Evolutionary conservation across 2,888 invertebrate species (phyloP).

Genomic region (Dynastes hyllus): DNA sequence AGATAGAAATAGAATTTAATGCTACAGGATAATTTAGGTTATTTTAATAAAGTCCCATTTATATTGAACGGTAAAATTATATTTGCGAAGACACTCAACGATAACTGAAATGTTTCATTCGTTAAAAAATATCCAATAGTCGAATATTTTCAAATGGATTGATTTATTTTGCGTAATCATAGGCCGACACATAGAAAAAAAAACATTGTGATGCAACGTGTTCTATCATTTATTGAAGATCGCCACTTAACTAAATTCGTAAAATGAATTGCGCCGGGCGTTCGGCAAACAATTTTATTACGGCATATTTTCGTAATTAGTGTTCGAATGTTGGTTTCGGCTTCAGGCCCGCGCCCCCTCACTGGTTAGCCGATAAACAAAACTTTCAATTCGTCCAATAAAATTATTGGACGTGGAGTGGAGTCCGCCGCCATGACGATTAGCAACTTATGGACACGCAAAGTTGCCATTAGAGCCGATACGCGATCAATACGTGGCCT

Average conservation of each 20-base stretch:
- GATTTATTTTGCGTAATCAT: not conserved
- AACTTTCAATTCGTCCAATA: conserved; percentile 34
- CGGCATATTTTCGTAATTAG: conserved; percentile 18
- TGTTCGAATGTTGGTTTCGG: conserved; percentile 7
- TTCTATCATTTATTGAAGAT: conserved; percentile 19
- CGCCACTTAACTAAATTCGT: not conserved
- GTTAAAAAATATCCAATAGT: no score
- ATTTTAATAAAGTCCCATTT: no score
- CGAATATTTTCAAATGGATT: not conserved
- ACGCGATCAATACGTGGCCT: conserved; percentile 20
- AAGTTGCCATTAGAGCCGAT: conserved; percentile 22
- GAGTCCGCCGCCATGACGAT: conserved; percentile 17
- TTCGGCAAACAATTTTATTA: conserved; percentile 13
- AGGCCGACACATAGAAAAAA: not conserved
- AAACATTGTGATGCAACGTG: not conserved
- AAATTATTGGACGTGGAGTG: conserved; percentile 18
- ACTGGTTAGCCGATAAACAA: conserved; percentile 4
- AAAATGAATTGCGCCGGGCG: conserved; percentile 6
- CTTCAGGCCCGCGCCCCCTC: not conserved
- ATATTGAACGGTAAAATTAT: no score
- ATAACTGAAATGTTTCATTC: no score
- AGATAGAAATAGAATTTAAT: no score
- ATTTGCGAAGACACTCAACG: no score
- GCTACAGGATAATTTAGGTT: no score
- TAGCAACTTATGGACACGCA: conserved; percentile 33